phyloP scores from a whole-genome alignment of 1,140 invertebrate species.

The Planococcus citri region DNA sequence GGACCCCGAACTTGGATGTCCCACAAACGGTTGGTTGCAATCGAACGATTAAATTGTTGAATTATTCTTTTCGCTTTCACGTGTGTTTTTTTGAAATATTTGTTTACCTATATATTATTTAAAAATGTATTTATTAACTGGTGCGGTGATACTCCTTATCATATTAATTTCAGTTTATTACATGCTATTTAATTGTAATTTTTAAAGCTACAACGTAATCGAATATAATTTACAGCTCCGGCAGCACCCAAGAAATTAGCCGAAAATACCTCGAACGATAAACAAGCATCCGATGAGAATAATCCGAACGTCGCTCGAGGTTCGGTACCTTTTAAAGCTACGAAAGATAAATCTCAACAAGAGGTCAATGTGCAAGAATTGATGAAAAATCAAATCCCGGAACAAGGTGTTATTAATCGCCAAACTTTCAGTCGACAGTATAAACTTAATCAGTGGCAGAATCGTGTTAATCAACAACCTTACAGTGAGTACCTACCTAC shows the following conservation, averaged over 20 bases:
- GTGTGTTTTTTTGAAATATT: background rate
- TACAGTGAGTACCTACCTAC: conserved; percentile 4
- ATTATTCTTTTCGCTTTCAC: background rate
- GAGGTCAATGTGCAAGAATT: background rate
- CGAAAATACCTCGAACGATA: background rate
- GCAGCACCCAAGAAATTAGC: background rate
- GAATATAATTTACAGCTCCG: background rate
- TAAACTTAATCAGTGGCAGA: conserved; percentile 5
- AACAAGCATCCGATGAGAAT: background rate
- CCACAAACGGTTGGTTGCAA: conserved; percentile 30
- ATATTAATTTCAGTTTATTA: background rate
- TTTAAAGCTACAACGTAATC: background rate
- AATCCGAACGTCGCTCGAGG: background rate
- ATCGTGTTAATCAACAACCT: background rate
- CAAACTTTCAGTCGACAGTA: background rate
- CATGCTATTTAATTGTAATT: background rate
- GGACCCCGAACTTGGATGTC: conserved; percentile 64
- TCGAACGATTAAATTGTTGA: background rate
- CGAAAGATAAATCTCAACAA: background rate
- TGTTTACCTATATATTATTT: background rate
- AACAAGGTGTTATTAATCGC: background rate
- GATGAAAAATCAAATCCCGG: background rate
- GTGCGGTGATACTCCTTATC: too few relatives aligned
- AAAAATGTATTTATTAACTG: background rate
- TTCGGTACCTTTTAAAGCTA: background rate